These are phyloP conservation scores for Zaprionus tsacasi DNA, from an alignment of 1,140 invertebrate genomes.

Conservation along the genomic window DNA sequence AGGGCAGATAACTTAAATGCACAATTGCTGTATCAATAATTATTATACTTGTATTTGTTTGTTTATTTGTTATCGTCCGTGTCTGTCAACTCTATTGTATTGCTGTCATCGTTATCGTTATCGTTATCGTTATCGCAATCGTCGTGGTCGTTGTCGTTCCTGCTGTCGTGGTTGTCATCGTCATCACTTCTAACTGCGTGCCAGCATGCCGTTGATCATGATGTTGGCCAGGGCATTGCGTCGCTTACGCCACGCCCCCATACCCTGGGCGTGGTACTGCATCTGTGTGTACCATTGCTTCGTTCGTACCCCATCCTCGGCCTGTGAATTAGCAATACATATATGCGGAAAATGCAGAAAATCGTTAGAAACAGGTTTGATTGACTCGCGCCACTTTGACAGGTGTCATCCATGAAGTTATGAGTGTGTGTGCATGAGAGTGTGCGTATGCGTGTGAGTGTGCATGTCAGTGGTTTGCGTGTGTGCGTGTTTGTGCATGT, in stretches of 20 bases:
- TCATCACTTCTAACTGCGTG: slow-evolving; percentile 63
- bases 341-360: slow-evolving; percentile 9
- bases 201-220: slow-evolving; percentile 95
- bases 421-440: slow-evolving; percentile 9
- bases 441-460: slow-evolving; percentile 8
- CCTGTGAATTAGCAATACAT: slow-evolving; percentile 87
- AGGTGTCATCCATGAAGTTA: slow-evolving; percentile 31
- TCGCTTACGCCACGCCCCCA: slow-evolving; percentile 95
- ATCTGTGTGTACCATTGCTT: slow-evolving; percentile 95
- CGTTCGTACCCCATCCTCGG: slow-evolving; percentile 93
- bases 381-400: slow-evolving; percentile 63
- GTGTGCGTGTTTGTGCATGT: slow-evolving; percentile 10
- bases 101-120: slow-evolving; percentile 6
- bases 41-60: slow-evolving; percentile 20
- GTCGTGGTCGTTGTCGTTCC: slow-evolving; percentile 8
- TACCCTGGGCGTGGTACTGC: slow-evolving; percentile 94
- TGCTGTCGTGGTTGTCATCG: not conserved
- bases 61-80: slow-evolving; percentile 2
- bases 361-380: slow-evolving; percentile 62
- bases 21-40: slow-evolving; percentile 46
- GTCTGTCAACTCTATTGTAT: not conserved
- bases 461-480: not conserved
- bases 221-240: slow-evolving; percentile 97
- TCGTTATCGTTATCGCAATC: slow-evolving; percentile 1
- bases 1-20: slow-evolving; percentile 57